Percentiles rank a stretch among this genome's conserved stretches.
phyloP scores from a whole-genome alignment of 2,888 invertebrate species.

The Sisyra nigra region DNA sequence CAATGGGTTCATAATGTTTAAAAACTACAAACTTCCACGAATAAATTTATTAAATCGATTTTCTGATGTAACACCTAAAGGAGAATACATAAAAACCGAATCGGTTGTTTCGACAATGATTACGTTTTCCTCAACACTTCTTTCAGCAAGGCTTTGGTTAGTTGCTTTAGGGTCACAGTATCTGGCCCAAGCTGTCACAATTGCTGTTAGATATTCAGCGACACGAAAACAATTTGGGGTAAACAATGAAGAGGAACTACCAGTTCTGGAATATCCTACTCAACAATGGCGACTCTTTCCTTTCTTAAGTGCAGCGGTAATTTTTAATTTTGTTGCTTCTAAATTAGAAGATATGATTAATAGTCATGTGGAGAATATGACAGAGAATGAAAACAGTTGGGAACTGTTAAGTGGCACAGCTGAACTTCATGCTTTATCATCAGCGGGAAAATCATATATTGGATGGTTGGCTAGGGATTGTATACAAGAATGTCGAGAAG shows the following conservation, averaged over 20 bases:
- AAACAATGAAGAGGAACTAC: constrained; percentile 59
- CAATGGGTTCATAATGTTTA: constrained; percentile 74
- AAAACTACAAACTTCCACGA: constrained; percentile 65
- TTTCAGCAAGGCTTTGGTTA: constrained; percentile 72
- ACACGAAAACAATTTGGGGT: constrained; percentile 81
- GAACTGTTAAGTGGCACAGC: constrained; percentile 34
- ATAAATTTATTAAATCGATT: constrained; percentile 67
- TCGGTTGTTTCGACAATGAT: constrained; percentile 69
- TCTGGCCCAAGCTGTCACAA: constrained; percentile 57
- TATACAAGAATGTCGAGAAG: constrained; percentile 85
- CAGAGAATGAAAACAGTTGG: constrained; percentile 23
- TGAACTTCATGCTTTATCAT: constrained; percentile 65
- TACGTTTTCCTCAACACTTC: constrained; percentile 65
- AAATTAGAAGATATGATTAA: constrained; percentile 33
- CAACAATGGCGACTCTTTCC: constrained; percentile 67
- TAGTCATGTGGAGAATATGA: constrained; percentile 12
- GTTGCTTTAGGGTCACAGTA: constrained; percentile 41
- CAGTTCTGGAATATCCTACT: constrained; percentile 83
- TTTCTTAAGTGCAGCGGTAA: constrained; percentile 35
- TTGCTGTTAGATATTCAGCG: constrained; percentile 76
- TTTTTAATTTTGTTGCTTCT: constrained; percentile 33
- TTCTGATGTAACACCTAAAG: constrained; percentile 72
- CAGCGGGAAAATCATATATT: constrained; percentile 57
- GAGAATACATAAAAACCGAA: constrained; percentile 63
- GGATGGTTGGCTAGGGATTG: constrained; percentile 78